Base-by-base conservation (phyloP, 2,113 vertebrate species). In the Phrynosoma blainvillii region DNA sequence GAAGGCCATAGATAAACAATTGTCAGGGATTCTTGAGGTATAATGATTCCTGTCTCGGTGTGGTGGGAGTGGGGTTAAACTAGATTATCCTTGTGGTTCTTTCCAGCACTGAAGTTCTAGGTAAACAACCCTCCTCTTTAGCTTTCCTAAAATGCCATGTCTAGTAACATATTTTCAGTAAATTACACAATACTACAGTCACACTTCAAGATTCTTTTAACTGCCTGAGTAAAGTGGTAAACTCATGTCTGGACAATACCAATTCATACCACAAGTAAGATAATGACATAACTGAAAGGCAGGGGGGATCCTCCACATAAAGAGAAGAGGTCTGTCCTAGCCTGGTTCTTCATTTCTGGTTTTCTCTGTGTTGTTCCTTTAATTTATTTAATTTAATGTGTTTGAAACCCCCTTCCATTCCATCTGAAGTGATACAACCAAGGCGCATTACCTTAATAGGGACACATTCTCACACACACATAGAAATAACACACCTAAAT, bases 41-140 rank as follows among this genome's bases (percentile, higher is more conserved):
- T 81, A 81, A 73, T 88, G 40, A 88, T 88, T 77, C 62, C 62
- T 83, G 23, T 70, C 47, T 77, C 76, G 77, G 62, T 56, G 73
- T 62, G 83, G 62, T 56, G 80, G 62, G 54, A 62, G 42, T n/a
- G 56, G 42, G 47, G 42, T 66, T 83, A 42, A 68, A 88, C 59
- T 68, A 73, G 59, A 84, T 88, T 77, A 88, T 88, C 80, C 80
- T 83, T 83, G n/a, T 68, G 42, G 77, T 88, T 88, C 80, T 88
- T 88, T 83, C 80, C 80, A 83, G 59, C 42, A 84, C 0, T 1
- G 83, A 30, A n/a, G 87, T 75, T 79, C 3, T 74, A 40, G 0
- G 0, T 82, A 62, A 85, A 84, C 79, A 76, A 82, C 82, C 89
- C 71, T 40, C 52, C 75, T 89, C 36, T 92, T 91, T 81, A 32